phyloP scores from a whole-genome alignment of 2,888 invertebrate genomes.

The Margaritifera margaritifera region DNA sequence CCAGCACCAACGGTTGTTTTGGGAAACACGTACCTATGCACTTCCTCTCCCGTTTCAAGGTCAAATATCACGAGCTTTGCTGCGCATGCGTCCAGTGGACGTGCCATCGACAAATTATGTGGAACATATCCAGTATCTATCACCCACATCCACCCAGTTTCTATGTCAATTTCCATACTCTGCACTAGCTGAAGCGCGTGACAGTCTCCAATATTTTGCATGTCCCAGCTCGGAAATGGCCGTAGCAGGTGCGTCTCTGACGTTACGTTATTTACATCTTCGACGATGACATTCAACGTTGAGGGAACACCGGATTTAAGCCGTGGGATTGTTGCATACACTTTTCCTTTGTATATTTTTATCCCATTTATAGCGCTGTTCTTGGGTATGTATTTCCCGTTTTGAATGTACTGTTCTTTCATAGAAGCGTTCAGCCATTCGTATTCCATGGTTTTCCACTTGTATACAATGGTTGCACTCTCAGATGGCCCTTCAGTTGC shows the following conservation, averaged over 20 bases:
- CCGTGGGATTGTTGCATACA: slow-evolving; percentile 48
- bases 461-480: slow-evolving; percentile 24
- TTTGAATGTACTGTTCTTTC: slow-evolving; percentile 26
- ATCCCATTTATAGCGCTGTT: slow-evolving; percentile 50
- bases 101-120: background rate
- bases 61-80: slow-evolving; percentile 49
- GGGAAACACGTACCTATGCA: slow-evolving; percentile 39
- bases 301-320: slow-evolving; percentile 42
- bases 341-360: slow-evolving; percentile 38
- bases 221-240: slow-evolving; percentile 45
- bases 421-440: slow-evolving; percentile 49
- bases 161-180: slow-evolving; percentile 52
- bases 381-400: slow-evolving; percentile 27
- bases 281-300: slow-evolving; percentile 36
- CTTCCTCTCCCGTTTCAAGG: slow-evolving; percentile 28
- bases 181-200: slow-evolving; percentile 45
- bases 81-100: slow-evolving; percentile 34
- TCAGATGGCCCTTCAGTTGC: background rate
- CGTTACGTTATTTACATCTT: slow-evolving; percentile 12
- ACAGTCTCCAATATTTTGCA: slow-evolving; percentile 42
- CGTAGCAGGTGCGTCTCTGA: slow-evolving; percentile 25
- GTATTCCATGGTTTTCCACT: slow-evolving; percentile 52
- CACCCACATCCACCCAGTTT: slow-evolving; percentile 53
- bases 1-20: slow-evolving; percentile 20
- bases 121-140: slow-evolving; percentile 40